Base-by-base conservation (phyloP, 2,113 vertebrate genomes). In the Ptilorrhoa leucosticta region DNA sequence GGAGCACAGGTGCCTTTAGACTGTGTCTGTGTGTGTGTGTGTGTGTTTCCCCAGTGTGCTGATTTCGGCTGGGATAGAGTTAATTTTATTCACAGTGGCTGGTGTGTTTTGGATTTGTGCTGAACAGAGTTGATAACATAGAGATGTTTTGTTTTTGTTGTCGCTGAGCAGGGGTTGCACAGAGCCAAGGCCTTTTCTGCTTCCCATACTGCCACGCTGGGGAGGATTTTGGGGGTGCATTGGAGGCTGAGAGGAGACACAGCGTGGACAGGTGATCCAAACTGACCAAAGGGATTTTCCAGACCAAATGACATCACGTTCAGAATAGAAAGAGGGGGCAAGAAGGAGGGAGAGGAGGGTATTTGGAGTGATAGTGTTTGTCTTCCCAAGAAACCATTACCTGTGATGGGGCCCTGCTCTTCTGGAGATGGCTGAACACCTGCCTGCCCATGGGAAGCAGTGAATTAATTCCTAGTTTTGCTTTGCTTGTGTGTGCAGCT, bases 141-240 rank as follows among this genome's bases (percentile, higher is more conserved):
- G 30, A 48, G 14, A 35, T 18, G 3, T 12, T 64, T 56, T 18
- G 13, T 0, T 35, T 51, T 44, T 28, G 8, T 44, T 44, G 9
- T 6, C 42, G 2, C 37, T 81, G 68, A 73, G 33, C 18, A 50
- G 35, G 19, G 21, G 5, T 73, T 51, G 8, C 7, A 65, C 27
- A 50, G 35, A 57, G 16, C 19, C 30, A 35, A 57, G 40, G 20
- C 30, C 16, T 11, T 35, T 65, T 44, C 58, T 57, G 21, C 31
- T 20, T 50, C 9, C 35, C 3, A 1, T 33, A 13, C 0, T 0
- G 31, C 11, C 27, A 30, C 0, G 0, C 31, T 50, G 30, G 42
- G 3, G 42, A 30, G 24, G 19, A 75, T n/a, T 3, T 1, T 40
- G 82, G n/a, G 14, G 5, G 5, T 65, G 4, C 5, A 3, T 13